These are phyloP conservation scores for Zosterops borbonicus DNA, from an alignment of 2,113 vertebrate species.

Conservation along the genomic window DNA sequence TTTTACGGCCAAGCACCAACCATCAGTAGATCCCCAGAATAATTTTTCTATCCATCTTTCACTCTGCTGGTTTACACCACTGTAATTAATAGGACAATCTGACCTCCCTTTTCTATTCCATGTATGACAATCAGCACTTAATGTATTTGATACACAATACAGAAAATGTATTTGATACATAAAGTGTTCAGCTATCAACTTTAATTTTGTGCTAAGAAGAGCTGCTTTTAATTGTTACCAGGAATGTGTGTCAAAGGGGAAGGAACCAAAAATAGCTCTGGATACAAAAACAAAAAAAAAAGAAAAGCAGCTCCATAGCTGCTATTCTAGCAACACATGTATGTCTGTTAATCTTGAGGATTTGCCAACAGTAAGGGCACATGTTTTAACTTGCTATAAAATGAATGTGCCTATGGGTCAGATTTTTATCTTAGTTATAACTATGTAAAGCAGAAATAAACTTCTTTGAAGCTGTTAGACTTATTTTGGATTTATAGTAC, in stretches of 20 bases:
- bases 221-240: slow-evolving; percentile 18
- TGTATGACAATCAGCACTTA: neutral
- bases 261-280: slow-evolving; percentile 39
- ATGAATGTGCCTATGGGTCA: slow-evolving; percentile 16
- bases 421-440: slow-evolving; percentile 52
- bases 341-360: slow-evolving; percentile 2
- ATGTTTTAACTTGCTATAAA: slow-evolving; percentile 46
- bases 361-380: neutral
- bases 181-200: neutral
- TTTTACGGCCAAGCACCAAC: neutral
- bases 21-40: neutral
- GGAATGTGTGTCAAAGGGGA: slow-evolving; percentile 63
- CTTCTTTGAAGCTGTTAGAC: slow-evolving; percentile 19
- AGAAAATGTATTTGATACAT: neutral
- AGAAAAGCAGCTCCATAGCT: neutral
- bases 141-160: neutral
- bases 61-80: neutral
- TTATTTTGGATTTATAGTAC: slow-evolving; percentile 13
- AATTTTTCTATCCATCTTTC: neutral
- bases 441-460: slow-evolving; percentile 49
- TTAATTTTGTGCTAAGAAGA: neutral
- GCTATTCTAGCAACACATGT: neutral
- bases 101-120: neutral
- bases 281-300: neutral
- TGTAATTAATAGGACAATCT: neutral